Base-by-base conservation (phyloP, 2,113 vertebrate species). In the Phrynocephalus versicolor region DNA sequence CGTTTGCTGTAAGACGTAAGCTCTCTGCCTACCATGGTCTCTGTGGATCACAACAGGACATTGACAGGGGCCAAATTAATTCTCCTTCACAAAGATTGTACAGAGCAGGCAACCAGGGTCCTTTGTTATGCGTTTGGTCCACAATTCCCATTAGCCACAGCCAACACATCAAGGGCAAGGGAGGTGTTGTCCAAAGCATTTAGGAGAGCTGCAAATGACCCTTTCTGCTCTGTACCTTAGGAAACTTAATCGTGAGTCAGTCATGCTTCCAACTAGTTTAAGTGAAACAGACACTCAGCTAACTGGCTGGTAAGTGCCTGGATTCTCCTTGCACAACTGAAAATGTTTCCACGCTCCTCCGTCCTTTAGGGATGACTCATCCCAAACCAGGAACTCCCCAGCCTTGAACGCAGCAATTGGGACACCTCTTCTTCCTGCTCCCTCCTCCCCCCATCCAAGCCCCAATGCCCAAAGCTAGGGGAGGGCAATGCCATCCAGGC, bases 321-420 rank as follows among this genome's bases (percentile, higher is more conserved):
- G 51, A 18, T 21, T 58, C 76, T 30, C 23, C 33, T 39, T 62
- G 14, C 57, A 16, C 23, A 57, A 41, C 3, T 10, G 6, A 79
- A 79, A 62, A 35, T 58, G 7, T 60, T 27, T 60, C 23, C 33
- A 13, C 25, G 14, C 23, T 62, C 35, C 27, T 62, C 35, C 35
- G 39, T 62, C 35, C 62, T 19, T 7, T 13, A 8, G 37, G 77
- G 62, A 39, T 64, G 77, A 64, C 62, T 79, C 77, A 62, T 30
- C 58, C 37, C 21, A 3, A 64, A 27, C 21, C 57, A 19, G 78
- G 37, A 19, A 30, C 64, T 71, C 33, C 16, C 70, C 70, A 8
- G 33, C 35, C 21, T 35, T 18, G 21, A 37, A 64, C 0, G 0
- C 35, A 75, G 51, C 0, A 60, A 8, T n/a, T 0, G 39, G 14